Percentiles rank a stretch among this genome's conserved stretches.
phyloP scores from a whole-genome alignment of 1,140 invertebrate species.

The Neotoxoptera formosana region DNA sequence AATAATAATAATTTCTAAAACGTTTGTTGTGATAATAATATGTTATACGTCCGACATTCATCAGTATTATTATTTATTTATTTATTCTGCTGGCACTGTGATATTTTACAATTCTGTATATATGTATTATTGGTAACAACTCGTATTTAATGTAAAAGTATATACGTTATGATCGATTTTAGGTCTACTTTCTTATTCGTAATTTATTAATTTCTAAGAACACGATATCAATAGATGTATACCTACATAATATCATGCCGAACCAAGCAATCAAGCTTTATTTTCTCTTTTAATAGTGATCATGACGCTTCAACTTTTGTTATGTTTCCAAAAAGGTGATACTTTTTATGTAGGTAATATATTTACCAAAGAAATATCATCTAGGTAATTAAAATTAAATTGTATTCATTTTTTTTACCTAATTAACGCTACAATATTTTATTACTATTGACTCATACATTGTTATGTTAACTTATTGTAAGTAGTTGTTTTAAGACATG shows the following conservation, averaged over 20 bases:
- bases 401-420: not conserved
- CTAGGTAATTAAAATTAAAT: not conserved
- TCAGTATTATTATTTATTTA: not conserved
- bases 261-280: not conserved
- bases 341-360: not conserved
- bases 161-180: not conserved
- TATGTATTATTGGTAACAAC: not conserved
- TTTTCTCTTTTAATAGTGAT: slow-evolving; percentile 18
- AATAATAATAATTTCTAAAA: not conserved
- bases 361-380: not conserved
- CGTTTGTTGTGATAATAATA: not conserved
- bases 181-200: not conserved
- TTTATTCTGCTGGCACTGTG: not conserved
- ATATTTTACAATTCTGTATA: not conserved
- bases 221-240: not conserved
- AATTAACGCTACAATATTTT: not conserved
- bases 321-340: not conserved
- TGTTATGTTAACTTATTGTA: not conserved
- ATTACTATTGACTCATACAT: not conserved
- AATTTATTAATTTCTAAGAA: slow-evolving; percentile 6
- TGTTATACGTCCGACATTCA: not conserved
- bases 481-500: not conserved
- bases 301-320: not conserved
- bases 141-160: not conserved
- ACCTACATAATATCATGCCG: no score